Conservation (phyloP, 2,888 invertebrate species). For the Drosophila robusta region DNA sequence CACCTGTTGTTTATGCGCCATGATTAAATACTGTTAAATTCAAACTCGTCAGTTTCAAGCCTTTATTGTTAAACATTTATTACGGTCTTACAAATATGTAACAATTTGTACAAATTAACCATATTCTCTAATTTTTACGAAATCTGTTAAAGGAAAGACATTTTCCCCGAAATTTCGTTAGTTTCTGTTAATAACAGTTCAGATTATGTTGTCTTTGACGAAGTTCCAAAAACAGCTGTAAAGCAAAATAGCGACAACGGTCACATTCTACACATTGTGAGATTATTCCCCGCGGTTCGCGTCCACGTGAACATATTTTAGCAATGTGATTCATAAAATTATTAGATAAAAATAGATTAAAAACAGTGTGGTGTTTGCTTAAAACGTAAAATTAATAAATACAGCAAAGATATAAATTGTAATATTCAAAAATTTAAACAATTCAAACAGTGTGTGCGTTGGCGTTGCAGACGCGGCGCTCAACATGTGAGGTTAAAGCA, state of each 20-base stretch:
- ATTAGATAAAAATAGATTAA: constrained; percentile 59
- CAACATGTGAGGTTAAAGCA: constrained; percentile 84
- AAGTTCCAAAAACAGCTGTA: constrained; percentile 38
- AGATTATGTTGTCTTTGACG: constrained; percentile 6
- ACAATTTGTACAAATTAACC: too few species aligned
- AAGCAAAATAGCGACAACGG: constrained; percentile 29
- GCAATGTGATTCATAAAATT: constrained; percentile 67
- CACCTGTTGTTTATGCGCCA: not conserved
- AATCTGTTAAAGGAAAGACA: too few species aligned
- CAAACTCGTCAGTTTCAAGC: not conserved
- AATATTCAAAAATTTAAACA: not conserved
- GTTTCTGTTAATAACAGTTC: constrained; percentile 10
- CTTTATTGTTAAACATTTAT: too few species aligned
- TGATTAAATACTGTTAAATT: not conserved
- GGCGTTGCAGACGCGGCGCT: constrained; percentile 72
- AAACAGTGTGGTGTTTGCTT: constrained; percentile 23
- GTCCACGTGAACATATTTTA: constrained; percentile 77
- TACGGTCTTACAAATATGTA: not conserved
- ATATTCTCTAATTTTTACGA: too few species aligned
- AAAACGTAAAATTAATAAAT: constrained; percentile 8
- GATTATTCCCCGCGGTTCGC: constrained; percentile 65
- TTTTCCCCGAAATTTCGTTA: not conserved
- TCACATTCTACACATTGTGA: constrained; percentile 41
- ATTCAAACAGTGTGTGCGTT: constrained; percentile 46
- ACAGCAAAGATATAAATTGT: constrained; percentile 5